Conservation (phyloP, 1,140 invertebrate species). For the Tetramorium simillimum region DNA sequence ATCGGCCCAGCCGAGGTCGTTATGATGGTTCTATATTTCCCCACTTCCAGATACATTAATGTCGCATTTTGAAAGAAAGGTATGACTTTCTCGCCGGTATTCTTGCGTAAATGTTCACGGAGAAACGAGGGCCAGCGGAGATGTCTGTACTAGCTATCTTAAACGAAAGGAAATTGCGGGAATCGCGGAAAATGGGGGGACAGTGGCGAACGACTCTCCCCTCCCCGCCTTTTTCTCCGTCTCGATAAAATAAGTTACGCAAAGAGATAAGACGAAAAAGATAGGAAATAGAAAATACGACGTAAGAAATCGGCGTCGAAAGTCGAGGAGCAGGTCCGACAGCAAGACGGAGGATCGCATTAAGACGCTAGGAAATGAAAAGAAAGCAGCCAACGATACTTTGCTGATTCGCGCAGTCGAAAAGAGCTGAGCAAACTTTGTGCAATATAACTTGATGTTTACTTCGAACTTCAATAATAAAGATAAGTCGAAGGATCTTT, state of each 20-base stretch:
- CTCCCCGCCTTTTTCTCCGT: not conserved
- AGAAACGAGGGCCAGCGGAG: not conserved
- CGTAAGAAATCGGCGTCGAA: constrained; percentile 48
- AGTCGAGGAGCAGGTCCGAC: not conserved
- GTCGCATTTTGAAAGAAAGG: constrained; percentile 41
- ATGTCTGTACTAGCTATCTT: constrained; percentile 28
- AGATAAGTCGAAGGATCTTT: constrained; percentile 24
- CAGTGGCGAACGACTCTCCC: constrained; percentile 28
- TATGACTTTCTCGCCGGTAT: constrained; percentile 26
- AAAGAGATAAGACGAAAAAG: constrained; percentile 39
- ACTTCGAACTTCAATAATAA: constrained; percentile 42
- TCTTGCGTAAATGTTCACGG: constrained; percentile 18
- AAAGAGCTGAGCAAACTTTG: constrained; percentile 43
- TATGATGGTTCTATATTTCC: constrained; percentile 23
- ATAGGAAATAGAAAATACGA: constrained; percentile 53
- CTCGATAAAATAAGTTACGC: constrained; percentile 50
- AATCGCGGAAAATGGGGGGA: constrained; percentile 47
- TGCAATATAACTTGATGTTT: constrained; percentile 47
- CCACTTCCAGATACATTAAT: constrained; percentile 44
- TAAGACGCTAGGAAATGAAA: constrained; percentile 48
- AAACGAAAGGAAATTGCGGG: constrained; percentile 45
- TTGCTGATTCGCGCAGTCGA: not conserved
- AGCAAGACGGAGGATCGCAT: constrained; percentile 12
- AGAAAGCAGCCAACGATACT: constrained; percentile 49
- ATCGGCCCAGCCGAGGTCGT: constrained; percentile 37